Evolutionary conservation across 2,113 vertebrate species (phyloP).

Genomic region (Uria aalge): DNA sequence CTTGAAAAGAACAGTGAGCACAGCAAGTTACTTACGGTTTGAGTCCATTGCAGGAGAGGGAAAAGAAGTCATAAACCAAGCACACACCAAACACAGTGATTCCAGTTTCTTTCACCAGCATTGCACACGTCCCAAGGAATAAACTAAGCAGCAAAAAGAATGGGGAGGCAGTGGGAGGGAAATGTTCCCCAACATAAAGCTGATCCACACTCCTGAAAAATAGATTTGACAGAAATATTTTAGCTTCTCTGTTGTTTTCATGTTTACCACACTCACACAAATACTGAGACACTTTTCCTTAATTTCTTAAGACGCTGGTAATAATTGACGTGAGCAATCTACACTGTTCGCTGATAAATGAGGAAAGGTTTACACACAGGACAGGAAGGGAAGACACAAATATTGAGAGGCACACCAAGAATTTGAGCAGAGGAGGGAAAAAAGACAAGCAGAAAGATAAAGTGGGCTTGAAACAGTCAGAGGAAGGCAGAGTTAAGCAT

Average conservation of each 20-base stretch:
- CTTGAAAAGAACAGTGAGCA: neutral
- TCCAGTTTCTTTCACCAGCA: constrained; percentile 98
- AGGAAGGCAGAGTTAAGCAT: neutral
- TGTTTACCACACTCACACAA: neutral
- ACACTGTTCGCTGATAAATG: neutral
- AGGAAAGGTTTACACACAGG: neutral
- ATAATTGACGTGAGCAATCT: neutral
- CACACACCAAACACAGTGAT: constrained; percentile 95
- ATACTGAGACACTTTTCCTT: neutral
- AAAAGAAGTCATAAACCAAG: constrained; percentile 88
- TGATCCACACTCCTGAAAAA: constrained; percentile 85
- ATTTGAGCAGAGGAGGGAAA: neutral
- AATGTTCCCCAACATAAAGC: constrained; percentile 67
- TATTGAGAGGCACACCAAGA: neutral
- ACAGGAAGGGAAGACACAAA: neutral
- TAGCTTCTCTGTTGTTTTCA: neutral
- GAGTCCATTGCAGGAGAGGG: constrained; percentile 80
- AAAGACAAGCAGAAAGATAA: neutral
- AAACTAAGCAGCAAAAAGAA: constrained; percentile 83
- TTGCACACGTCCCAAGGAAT: constrained; percentile 90
- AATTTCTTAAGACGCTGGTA: neutral
- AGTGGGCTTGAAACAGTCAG: neutral
- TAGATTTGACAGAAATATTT: neutral
- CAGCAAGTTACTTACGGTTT: constrained; percentile 76
- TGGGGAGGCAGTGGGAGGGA: constrained; percentile 80